phyloP scores from a whole-genome alignment of 1,140 invertebrate species.

The Samia ricini region DNA sequence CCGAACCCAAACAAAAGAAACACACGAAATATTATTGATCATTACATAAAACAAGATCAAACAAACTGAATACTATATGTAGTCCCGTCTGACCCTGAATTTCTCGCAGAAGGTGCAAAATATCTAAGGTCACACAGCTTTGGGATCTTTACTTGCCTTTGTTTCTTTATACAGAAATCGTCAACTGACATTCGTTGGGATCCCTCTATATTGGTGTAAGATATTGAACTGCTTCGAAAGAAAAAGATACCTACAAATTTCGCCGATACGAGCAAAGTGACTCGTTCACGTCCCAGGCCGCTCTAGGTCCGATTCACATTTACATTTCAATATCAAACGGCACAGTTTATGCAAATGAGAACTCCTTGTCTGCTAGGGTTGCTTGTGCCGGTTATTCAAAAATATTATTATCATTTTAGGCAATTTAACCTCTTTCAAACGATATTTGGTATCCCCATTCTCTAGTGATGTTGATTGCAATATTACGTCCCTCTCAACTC shows the following conservation, averaged over 20 bases:
- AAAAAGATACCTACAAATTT: neutral
- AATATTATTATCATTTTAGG: neutral
- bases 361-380: neutral
- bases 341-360: slow-evolving; percentile 20
- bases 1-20: too few relatives aligned
- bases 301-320: slow-evolving; percentile 10
- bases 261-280: neutral
- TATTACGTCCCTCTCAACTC: too few relatives aligned
- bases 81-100: too few relatives aligned
- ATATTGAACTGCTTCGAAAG: neutral
- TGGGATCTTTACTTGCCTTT: neutral
- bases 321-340: slow-evolving; percentile 26
- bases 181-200: neutral
- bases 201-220: neutral
- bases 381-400: neutral
- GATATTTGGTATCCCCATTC: neutral
- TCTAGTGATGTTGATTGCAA: too few relatives aligned
- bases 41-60: too few relatives aligned
- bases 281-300: neutral
- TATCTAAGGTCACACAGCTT: too few relatives aligned
- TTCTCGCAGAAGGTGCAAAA: too few relatives aligned
- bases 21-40: too few relatives aligned
- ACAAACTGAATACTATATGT: too few relatives aligned
- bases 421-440: neutral
- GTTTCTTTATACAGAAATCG: neutral